Conservation (phyloP, 2,888 invertebrate genomes). For the Monochamus alternatus region DNA sequence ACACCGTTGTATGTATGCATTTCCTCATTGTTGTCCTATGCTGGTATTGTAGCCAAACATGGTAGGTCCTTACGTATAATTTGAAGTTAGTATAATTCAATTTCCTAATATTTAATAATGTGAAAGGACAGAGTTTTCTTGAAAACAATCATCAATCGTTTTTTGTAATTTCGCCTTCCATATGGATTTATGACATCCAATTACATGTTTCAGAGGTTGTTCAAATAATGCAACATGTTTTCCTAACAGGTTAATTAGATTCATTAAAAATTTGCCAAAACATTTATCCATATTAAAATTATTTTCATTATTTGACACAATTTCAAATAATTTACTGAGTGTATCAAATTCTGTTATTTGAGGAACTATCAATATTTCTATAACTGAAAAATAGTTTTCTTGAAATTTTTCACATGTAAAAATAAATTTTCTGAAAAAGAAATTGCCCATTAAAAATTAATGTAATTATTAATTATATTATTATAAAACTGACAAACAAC, state of each 20-base stretch:
- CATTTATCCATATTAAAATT: conserved; percentile 50
- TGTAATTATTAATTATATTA: no score
- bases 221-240: conserved; percentile 49
- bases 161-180: conserved; percentile 58
- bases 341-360: conserved; percentile 44
- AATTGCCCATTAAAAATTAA: no score
- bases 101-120: conserved; percentile 51
- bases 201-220: conserved; percentile 56
- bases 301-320: conserved; percentile 50
- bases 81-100: no score
- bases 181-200: conserved; percentile 55
- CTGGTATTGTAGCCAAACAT: no score
- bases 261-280: conserved; percentile 57
- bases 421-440: conserved; percentile 52
- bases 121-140: conserved; percentile 50
- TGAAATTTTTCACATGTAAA: conserved; percentile 45
- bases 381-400: conserved; percentile 48
- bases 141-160: conserved; percentile 45
- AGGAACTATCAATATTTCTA: conserved; percentile 51
- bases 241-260: conserved; percentile 48
- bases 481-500: no score
- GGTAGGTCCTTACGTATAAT: no score
- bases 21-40: no score
- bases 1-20: no score
- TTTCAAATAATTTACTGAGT: conserved; percentile 50